Percentiles rank a stretch among this genome's conserved stretches.
These are phyloP conservation scores for Perithous albicinctus DNA, from an alignment of 2,888 invertebrate genomes.

Conservation along the genomic window DNA sequence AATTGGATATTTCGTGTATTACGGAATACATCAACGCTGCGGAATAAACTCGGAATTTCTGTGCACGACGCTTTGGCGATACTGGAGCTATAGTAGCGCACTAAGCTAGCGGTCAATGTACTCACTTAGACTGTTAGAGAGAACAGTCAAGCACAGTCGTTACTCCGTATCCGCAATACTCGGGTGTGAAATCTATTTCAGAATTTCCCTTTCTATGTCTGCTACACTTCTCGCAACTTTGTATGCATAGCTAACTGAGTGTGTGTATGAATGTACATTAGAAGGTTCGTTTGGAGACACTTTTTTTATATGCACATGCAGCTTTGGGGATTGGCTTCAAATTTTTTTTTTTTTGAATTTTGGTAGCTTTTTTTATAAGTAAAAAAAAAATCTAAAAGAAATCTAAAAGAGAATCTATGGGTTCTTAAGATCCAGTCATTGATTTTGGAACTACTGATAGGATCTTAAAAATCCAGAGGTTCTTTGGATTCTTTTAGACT, in stretches of 20 bases:
- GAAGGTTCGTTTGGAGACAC: too few species aligned
- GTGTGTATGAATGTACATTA: neutral
- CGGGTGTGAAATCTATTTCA: conserved; percentile 62
- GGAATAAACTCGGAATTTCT: neutral
- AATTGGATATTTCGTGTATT: neutral
- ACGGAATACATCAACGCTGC: neutral
- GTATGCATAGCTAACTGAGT: neutral
- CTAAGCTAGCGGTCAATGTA: conserved; percentile 24
- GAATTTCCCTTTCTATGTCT: conserved; percentile 42
- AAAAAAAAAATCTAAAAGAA: too few species aligned
- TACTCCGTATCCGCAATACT: conserved; percentile 50
- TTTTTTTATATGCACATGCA: too few species aligned
- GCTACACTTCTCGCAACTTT: neutral
- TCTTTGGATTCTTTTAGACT: too few species aligned
- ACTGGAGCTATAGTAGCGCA: neutral
- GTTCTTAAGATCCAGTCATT: too few species aligned
- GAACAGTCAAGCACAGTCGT: conserved; percentile 42
- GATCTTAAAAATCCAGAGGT: too few species aligned
- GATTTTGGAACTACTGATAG: too few species aligned
- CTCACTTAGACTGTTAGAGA: conserved; percentile 18
- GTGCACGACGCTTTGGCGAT: neutral
- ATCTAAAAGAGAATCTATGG: too few species aligned
- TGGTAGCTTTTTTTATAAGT: too few species aligned
- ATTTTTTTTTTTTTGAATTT: too few species aligned
- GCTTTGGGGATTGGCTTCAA: too few species aligned